Percentiles rank a stretch among this genome's conserved stretches.
These are phyloP conservation scores for Miichthys miiuy DNA, from an alignment of 2,797 vertebrate species.

Conservation along the genomic window DNA sequence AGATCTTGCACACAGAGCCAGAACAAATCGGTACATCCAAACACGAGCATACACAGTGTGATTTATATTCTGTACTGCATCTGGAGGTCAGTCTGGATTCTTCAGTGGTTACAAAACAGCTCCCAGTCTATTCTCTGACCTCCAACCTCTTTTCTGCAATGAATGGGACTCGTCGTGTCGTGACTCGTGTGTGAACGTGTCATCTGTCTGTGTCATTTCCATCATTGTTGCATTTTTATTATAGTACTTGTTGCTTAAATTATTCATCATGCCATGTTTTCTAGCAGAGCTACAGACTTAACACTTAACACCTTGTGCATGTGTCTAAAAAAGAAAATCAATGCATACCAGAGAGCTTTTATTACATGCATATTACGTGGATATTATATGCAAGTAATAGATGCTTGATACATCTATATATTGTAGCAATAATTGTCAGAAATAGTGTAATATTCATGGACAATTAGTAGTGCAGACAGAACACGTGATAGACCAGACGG, in stretches of 20 bases:
- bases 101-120: constrained; percentile 4
- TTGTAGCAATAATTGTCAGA: neutral
- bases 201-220: neutral
- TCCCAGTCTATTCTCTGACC: neutral
- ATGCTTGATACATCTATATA: neutral
- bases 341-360: too few relatives aligned
- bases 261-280: constrained; percentile 1
- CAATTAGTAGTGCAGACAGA: neutral
- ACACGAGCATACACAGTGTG: constrained; percentile 4
- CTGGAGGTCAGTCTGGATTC: constrained; percentile 16
- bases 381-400: too few relatives aligned
- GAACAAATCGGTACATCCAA: constrained; percentile 37
- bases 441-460: neutral
- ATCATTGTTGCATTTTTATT: constrained; percentile 12
- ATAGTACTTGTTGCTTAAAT: constrained; percentile 1
- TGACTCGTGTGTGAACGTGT: too few relatives aligned
- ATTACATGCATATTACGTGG: too few relatives aligned
- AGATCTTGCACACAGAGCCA: constrained; percentile 36
- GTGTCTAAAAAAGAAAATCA: neutral
- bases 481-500: neutral
- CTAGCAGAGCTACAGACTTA: neutral
- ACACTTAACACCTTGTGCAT: neutral
- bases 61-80: constrained; percentile 1
- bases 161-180: constrained; percentile 1
- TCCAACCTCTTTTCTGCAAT: neutral